Base-by-base conservation (phyloP, 2,113 vertebrate genomes). In the Urocynchramus pylzowi region DNA sequence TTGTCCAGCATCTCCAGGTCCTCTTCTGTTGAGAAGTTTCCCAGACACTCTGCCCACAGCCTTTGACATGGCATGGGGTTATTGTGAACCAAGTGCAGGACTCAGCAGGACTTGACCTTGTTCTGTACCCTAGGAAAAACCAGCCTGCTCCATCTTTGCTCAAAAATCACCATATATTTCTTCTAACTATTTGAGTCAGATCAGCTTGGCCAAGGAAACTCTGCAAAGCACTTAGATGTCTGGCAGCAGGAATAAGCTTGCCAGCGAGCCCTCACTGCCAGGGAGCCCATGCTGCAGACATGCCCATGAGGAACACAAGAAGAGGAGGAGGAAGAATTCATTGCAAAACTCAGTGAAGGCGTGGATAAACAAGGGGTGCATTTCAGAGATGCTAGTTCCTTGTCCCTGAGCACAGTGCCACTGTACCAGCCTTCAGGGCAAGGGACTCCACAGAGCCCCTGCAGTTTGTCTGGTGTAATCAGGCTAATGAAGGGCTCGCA, bases 271-370 rank as follows among this genome's bases (percentile, higher is more conserved):
- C 31, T 64, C 16, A 19, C 26, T 60, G 37, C 37, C 54, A 30
- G 47, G 0, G 0, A 68, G 30, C 26, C 41, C 17, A 7, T 27
- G 24, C 30, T 60, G 41, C 68, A 70, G 33, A 50, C 3, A 3
- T 16, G 47, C 44, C 59, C 41, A 8, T 0, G 1, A 59, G 37
- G 39, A 76, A 10, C 24, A 44, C 0, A 1, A 39, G 57, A 39
- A 65, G 37, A 59, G 0, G 1, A 26, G 22, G 37, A 56, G 42
- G 61, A 83, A 37, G 15, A 9, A 52, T 37, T 60, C 41, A 31
- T 52, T 52, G 50, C n/a, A 50, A 61, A 33, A 75, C 47, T 24
- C 12, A 7, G 0, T 44, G 42, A 54, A 70, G 41, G 45, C 33
- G 13, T 6, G 30, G 45, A 45, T 37, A 31, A 82, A 59, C 45